A percentile compares a stretch with the other conserved stretches of the same genome.
These are phyloP conservation scores for Gila robusta DNA, from an alignment of 2,797 vertebrate genomes.

Conservation along the genomic window DNA sequence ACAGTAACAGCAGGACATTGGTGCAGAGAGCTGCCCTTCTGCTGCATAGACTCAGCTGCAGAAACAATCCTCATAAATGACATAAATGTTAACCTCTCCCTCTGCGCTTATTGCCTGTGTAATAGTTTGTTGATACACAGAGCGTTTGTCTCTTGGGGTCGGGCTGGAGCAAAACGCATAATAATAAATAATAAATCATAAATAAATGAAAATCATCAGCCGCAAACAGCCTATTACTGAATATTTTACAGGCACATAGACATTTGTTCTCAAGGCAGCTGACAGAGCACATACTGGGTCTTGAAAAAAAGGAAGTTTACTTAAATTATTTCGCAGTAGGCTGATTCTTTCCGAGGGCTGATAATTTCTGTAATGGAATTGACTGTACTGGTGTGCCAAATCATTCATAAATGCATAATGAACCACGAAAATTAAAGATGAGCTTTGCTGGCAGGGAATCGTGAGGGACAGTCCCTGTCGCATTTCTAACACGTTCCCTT, in stretches of 20 bases:
- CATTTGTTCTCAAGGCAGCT: slow-evolving; percentile 28
- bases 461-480: slow-evolving; percentile 33
- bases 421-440: slow-evolving; percentile 61
- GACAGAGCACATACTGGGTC: slow-evolving; percentile 37
- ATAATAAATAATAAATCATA: slow-evolving; percentile 52
- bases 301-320: slow-evolving; percentile 46
- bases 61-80: slow-evolving; percentile 34
- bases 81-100: slow-evolving; percentile 51
- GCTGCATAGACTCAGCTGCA: background rate
- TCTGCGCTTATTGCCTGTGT: slow-evolving; percentile 43
- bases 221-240: slow-evolving; percentile 41
- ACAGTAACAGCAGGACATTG: slow-evolving; percentile 54
- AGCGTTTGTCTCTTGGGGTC: slow-evolving; percentile 27
- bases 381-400: slow-evolving; percentile 61
- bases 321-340: slow-evolving; percentile 58
- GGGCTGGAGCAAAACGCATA: slow-evolving; percentile 33
- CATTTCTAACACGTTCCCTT: slow-evolving; percentile 46
- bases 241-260: slow-evolving; percentile 37
- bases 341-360: slow-evolving; percentile 53
- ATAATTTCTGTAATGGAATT: slow-evolving; percentile 59
- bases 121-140: slow-evolving; percentile 52
- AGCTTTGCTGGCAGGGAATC: slow-evolving; percentile 37
- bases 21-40: background rate
- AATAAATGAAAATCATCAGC: slow-evolving; percentile 49
- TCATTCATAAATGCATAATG: slow-evolving; percentile 62